Evolutionary conservation across 2,797 vertebrate species (phyloP).

Genomic region (Pseudotriccus pelzelni): DNA sequence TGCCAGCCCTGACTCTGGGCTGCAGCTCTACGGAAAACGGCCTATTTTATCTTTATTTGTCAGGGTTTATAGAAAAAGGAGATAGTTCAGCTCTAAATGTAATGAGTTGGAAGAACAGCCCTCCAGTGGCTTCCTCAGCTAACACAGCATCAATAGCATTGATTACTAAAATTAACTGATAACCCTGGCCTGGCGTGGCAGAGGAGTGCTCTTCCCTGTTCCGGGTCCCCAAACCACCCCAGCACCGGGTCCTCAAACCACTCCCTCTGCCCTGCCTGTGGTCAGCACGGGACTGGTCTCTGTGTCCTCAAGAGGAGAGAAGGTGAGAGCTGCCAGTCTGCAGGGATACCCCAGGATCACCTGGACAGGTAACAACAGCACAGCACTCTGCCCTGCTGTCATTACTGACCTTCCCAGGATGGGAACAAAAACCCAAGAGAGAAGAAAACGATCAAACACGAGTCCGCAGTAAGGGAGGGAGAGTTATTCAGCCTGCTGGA

Average conservation of each 20-base stretch:
- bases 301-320: background rate
- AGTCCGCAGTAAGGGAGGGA: background rate
- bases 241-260: accelerated
- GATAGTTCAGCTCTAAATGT: conserved; percentile 77
- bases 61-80: conserved; percentile 75
- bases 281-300: background rate
- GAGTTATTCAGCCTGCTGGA: background rate
- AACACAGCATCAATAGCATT: conserved; percentile 68
- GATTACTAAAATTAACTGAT: conserved; percentile 76
- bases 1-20: conserved; percentile 8
- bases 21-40: background rate
- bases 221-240: background rate
- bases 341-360: background rate
- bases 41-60: conserved; percentile 74
- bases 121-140: conserved; percentile 72
- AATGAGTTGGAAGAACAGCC: conserved; percentile 78
- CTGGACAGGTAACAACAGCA: accelerated
- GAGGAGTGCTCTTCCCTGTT: background rate
- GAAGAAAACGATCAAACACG: background rate
- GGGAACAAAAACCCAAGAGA: background rate
- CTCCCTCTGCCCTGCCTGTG: background rate
- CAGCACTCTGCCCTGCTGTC: background rate
- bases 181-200: background rate
- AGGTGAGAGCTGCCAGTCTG: background rate
- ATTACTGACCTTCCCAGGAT: background rate